Evolutionary conservation across 2,113 vertebrate genomes (phyloP).

Genomic region (Rhinolophus ferrumequinum): DNA sequence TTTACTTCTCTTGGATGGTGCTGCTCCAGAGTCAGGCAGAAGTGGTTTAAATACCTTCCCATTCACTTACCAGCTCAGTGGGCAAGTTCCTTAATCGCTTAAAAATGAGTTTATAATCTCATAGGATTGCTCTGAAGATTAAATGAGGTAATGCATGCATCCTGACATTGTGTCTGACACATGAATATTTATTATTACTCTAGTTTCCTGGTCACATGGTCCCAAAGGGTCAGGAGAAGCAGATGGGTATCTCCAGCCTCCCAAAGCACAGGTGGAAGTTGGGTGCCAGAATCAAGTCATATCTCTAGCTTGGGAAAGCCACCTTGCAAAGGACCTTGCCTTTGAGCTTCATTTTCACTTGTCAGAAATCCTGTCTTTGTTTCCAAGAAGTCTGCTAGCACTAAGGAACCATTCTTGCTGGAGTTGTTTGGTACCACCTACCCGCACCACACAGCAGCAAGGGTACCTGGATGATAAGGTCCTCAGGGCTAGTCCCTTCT

Average conservation of each 20-base stretch:
- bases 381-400: not conserved
- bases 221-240: not conserved
- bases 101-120: not conserved
- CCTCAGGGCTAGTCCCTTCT: not conserved
- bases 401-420: not conserved
- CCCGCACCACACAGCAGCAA: rapidly evolving
- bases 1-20: not conserved
- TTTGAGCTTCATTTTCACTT: not conserved
- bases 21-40: not conserved
- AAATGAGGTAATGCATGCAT: not conserved
- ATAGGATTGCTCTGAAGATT: not conserved
- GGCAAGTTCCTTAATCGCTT: not conserved
- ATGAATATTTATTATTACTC: not conserved
- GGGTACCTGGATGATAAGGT: too few species aligned
- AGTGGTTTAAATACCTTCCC: not conserved
- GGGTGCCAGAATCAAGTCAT: not conserved
- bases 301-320: not conserved
- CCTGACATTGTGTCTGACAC: not conserved
- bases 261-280: not conserved
- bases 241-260: not conserved
- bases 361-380: not conserved
- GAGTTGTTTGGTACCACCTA: not conserved
- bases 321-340: not conserved
- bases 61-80: not conserved
- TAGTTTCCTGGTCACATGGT: not conserved